phyloP scores from a whole-genome alignment of 2,113 vertebrate species.

The Ovibos moschatus region DNA sequence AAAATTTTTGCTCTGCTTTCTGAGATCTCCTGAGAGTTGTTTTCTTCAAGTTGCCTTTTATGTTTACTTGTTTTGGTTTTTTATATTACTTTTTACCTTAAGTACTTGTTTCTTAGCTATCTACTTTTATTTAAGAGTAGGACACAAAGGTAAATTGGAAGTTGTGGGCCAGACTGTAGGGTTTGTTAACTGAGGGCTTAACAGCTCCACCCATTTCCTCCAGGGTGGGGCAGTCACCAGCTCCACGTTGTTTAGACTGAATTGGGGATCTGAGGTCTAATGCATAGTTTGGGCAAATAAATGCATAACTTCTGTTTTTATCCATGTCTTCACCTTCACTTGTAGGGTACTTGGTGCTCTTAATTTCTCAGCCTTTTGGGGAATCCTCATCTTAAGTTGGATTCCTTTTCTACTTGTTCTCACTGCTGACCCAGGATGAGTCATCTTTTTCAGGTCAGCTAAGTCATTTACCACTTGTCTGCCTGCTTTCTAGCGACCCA shows the following conservation, averaged over 20 bases:
- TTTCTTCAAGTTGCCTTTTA: not conserved
- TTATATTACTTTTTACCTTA: not conserved
- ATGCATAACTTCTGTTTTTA: not conserved
- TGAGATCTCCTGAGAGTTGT: not conserved
- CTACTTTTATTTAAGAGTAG: not conserved
- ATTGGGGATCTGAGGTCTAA: not conserved
- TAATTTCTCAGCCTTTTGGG: not conserved
- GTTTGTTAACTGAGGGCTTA: not conserved
- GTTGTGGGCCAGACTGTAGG: not conserved
- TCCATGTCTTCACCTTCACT: not conserved
- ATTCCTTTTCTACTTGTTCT: not conserved
- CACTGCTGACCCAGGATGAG: not conserved
- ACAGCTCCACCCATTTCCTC: conserved; percentile 37
- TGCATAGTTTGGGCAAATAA: not conserved
- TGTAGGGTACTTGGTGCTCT: not conserved
- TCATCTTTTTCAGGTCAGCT: not conserved
- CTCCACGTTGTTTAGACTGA: not conserved
- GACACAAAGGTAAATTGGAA: not conserved
- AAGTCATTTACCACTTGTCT: not conserved
- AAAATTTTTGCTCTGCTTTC: not conserved
- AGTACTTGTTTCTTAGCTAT: not conserved
- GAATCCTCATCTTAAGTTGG: not conserved
- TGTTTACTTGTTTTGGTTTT: not conserved
- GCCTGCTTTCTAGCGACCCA: not conserved
- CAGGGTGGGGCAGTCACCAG: not conserved